These are phyloP conservation scores for Chrysochloris asiatica DNA, from an alignment of 2,113 vertebrate genomes.

Conservation along the genomic window DNA sequence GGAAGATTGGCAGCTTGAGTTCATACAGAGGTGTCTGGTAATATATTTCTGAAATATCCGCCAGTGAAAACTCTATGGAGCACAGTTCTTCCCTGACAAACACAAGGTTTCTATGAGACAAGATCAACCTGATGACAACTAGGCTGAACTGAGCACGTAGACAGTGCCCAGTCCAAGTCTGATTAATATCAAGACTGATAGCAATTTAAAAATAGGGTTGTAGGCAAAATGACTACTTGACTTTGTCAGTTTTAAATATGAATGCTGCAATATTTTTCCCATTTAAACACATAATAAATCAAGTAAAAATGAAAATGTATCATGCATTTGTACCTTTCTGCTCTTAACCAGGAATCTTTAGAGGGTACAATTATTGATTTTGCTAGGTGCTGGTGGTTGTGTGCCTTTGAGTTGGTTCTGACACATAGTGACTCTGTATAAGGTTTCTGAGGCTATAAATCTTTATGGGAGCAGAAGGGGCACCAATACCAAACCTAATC, in stretches of 20 bases:
- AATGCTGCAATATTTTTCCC: constrained; percentile 1
- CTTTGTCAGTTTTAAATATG: not conserved
- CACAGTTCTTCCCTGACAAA: not conserved
- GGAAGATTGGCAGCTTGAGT: too few species aligned
- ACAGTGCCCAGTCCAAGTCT: not conserved
- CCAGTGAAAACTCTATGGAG: not conserved
- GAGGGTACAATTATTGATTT: not conserved
- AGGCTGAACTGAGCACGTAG: not conserved
- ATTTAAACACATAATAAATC: not conserved
- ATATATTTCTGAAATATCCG: not conserved
- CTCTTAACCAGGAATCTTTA: not conserved
- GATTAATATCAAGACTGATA: not conserved
- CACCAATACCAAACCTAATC: too few species aligned
- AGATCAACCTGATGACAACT: not conserved
- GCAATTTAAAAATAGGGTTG: not conserved
- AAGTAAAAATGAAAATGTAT: constrained; percentile 23
- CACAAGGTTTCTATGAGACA: not conserved
- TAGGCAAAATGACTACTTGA: too few species aligned
- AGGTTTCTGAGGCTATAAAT: too few species aligned
- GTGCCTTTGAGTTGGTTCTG: too few species aligned
- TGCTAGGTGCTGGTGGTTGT: too few species aligned
- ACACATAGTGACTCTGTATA: too few species aligned
- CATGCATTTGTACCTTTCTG: not conserved
- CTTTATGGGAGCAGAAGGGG: too few species aligned
- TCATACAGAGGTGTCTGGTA: not conserved